Base-by-base conservation (phyloP, 1,140 invertebrate species). In the Cyrtorhinus lividipennis region DNA sequence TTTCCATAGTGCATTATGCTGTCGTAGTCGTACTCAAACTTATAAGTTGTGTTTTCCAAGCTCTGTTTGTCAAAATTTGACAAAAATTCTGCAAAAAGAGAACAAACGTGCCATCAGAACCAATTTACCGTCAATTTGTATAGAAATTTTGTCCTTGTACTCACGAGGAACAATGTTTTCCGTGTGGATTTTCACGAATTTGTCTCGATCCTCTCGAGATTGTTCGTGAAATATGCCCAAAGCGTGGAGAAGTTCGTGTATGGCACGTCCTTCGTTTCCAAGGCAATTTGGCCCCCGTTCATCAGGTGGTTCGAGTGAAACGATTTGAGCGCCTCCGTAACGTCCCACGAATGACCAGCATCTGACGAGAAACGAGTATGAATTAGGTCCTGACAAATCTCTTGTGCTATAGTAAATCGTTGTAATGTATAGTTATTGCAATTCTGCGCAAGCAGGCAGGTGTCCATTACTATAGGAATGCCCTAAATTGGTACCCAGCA, bases 1-100 rank as follows among this genome's bases (percentile, higher is more conserved):
- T 74, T 76, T 2, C 84, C 84, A 67, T 86, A 86, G 69, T 86
- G 84, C 84, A 86, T 86, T 38, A 86, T 83, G 27, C 82, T 84
- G 60, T 83, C 78, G 68, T 82, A 86, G 68, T 86, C 84, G 67
- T 86, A 86, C 64, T 83, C 81, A 70, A 80, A 83, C 59, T 73
- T 76, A 66, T 80, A 79, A 0, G 80, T 80, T 22, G 80, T 82
- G 68, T 83, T 83, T 46, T 75, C 78, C 63, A 76, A 70, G 66
- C 78, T 79, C 67, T 82, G 75, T 72, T 86, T 80, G 66, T 81
- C 74, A 72, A 85, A 79, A 72, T 84, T 78, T 13, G 74, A 73
- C 62, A 75, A 69, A 66, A 77, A 82, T 64, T 74, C 81, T 82
- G 71, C 38, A 77, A 75, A 53, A 53, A 13, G 38, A 44, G n/a